Evolutionary conservation across 2,888 invertebrate genomes (phyloP), one percentile per base, ranked within the genome.

Genomic region (Eupsilia transversa): DNA sequence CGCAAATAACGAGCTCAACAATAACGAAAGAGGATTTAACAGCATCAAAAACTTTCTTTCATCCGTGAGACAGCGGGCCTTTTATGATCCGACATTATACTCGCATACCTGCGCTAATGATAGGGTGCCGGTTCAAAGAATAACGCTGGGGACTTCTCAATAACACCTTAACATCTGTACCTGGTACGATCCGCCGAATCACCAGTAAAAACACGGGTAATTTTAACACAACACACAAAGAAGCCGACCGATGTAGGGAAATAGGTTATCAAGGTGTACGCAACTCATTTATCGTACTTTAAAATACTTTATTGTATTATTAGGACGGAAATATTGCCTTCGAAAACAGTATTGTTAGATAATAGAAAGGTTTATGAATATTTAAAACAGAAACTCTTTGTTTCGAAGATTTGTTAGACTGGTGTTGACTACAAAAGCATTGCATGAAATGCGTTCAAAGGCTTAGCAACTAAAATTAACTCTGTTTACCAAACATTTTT

Each of bases 91-190:
- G 83, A 81, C 86, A 89, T 89, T 88, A 89, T 88, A 87, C 88
- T 85, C 85, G 81, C 79, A 85, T 95, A 95, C 95, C 95, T 94
- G 94, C 86, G 88, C 87, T 95, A 94, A 95, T 95, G 94, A 95
- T 94, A 94, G 94, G 94, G 93, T 92, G 89, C 86, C 77, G 83
- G 86, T 89, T 87, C 87, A 86, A 87, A 87, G 87, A 86, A 87
- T 80, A 74, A 83, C 67, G 77, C 87, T 67, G 82, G 86, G 85
- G 82, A 90, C 90, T 92, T 91, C 93, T 92, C 93, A 93, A 94
- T 94, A 94, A 93, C 93, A 93, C 92, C 89, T 92, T 89, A 82
- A 77, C 88, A 90, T 89, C 88, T 90, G 91, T 90, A 90, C 87
- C 89, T 89, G 87, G 78, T 75, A 63, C 54, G 56, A 68, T 38